A percentile compares a stretch with the other conserved stretches of the same genome.
Conservation (phyloP, 2,888 invertebrate genomes). For the Epirrhoe alternata region DNA sequence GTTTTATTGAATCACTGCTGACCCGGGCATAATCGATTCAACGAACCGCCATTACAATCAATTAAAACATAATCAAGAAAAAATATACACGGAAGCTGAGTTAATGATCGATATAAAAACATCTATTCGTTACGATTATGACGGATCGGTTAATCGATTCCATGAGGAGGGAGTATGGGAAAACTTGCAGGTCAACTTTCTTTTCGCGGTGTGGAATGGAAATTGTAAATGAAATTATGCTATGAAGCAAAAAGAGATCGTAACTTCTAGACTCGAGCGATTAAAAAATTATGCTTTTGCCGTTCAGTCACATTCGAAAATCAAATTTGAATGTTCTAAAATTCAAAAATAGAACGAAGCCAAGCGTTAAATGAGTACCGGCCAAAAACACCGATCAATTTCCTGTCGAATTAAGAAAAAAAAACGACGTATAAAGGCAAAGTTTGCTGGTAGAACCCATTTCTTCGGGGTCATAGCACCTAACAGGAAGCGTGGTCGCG, state of each 20-base stretch:
- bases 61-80: constrained; percentile 69
- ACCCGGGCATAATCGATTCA: constrained; percentile 68
- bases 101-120: constrained; percentile 69
- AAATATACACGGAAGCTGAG: constrained; percentile 73
- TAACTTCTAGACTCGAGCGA: neutral
- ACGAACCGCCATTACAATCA: constrained; percentile 66
- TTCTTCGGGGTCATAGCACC: constrained; percentile 85
- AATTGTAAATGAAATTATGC: constrained; percentile 25
- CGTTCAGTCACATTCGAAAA: constrained; percentile 5
- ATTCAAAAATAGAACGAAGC: constrained; percentile 51
- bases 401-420: constrained; percentile 77
- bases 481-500: constrained; percentile 79
- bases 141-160: constrained; percentile 66
- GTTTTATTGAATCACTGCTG: constrained; percentile 53
- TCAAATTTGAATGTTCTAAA: constrained; percentile 31
- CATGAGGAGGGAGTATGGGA: constrained; percentile 69
- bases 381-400: constrained; percentile 74
- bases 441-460: constrained; percentile 71
- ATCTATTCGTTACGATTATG: constrained; percentile 63
- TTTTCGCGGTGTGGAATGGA: constrained; percentile 48
- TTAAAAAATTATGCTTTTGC: too few species aligned
- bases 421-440: constrained; percentile 62
- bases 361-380: constrained; percentile 76
- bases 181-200: constrained; percentile 73
- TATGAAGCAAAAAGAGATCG: constrained; percentile 13